phyloP scores from a whole-genome alignment of 2,797 vertebrate species.

The Tokudaia tokunoshimensis region DNA sequence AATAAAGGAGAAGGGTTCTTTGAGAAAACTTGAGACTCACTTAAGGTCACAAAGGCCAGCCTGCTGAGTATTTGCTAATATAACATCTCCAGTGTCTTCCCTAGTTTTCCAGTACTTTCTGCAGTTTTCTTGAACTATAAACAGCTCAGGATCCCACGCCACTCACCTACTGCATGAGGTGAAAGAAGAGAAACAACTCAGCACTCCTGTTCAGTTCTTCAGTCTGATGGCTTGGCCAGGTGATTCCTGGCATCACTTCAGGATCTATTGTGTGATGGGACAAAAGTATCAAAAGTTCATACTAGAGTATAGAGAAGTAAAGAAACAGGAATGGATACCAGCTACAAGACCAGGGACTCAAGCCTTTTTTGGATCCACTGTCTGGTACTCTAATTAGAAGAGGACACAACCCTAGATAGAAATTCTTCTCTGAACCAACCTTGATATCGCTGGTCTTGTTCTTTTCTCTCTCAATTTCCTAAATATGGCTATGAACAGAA shows the following conservation, averaged over 20 bases:
- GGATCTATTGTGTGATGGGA: too few relatives aligned
- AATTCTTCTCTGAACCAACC: neutral
- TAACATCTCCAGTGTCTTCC: neutral
- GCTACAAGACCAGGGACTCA: neutral
- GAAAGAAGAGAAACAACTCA: neutral
- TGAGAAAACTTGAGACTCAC: neutral
- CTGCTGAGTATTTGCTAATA: neutral
- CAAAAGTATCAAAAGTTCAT: neutral
- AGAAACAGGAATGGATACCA: neutral
- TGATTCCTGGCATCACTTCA: neutral
- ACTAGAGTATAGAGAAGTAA: neutral
- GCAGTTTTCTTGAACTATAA: rapidly evolving
- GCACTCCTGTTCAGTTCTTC: neutral
- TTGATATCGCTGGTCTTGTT: neutral
- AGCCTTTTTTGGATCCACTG: neutral
- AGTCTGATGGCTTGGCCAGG: neutral
- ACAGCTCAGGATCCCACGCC: neutral
- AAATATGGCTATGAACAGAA: neutral
- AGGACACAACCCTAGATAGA: neutral
- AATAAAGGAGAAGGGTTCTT: neutral
- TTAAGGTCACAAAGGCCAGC: neutral
- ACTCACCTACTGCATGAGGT: neutral
- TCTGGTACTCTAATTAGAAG: neutral
- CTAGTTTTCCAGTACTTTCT: neutral
- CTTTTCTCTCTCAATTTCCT: neutral